Conservation (phyloP, 1,140 invertebrate species). For the Contarinia nasturtii region DNA sequence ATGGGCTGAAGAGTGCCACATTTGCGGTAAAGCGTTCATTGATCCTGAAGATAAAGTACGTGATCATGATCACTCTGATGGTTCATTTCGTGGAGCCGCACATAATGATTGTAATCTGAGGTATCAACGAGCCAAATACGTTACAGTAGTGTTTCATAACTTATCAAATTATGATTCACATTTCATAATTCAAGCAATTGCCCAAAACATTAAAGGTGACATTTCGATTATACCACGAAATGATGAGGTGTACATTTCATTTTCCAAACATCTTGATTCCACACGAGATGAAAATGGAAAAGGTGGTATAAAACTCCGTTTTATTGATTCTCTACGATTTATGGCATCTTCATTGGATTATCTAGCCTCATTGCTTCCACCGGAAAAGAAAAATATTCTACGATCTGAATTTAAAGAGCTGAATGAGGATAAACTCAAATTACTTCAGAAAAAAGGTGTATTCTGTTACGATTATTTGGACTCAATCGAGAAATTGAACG, state of each 20-base stretch:
- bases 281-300: background rate
- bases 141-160: slow-evolving; percentile 22
- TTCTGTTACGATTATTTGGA: slow-evolving; percentile 18
- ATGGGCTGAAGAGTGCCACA: slow-evolving; percentile 10
- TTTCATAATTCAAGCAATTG: slow-evolving; percentile 17
- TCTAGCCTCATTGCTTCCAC: slow-evolving; percentile 6
- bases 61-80: slow-evolving; percentile 20
- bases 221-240: slow-evolving; percentile 20
- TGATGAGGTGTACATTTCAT: slow-evolving; percentile 16
- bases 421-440: slow-evolving; percentile 10
- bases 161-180: slow-evolving; percentile 17
- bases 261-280: slow-evolving; percentile 3
- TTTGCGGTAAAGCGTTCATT: slow-evolving; percentile 11
- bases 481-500: slow-evolving; percentile 13
- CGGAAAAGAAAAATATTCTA: slow-evolving; percentile 14
- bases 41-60: slow-evolving; percentile 7
- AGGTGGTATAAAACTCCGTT: slow-evolving; percentile 8
- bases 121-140: slow-evolving; percentile 13
- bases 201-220: slow-evolving; percentile 8
- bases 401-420: slow-evolving; percentile 7
- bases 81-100: slow-evolving; percentile 15
- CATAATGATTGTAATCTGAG: slow-evolving; percentile 21
- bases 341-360: slow-evolving; percentile 9
- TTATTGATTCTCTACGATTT: slow-evolving; percentile 19
- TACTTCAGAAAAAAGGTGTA: slow-evolving; percentile 16